phyloP scores from a whole-genome alignment of 1,140 invertebrate species.

The Drosophila guanche region DNA sequence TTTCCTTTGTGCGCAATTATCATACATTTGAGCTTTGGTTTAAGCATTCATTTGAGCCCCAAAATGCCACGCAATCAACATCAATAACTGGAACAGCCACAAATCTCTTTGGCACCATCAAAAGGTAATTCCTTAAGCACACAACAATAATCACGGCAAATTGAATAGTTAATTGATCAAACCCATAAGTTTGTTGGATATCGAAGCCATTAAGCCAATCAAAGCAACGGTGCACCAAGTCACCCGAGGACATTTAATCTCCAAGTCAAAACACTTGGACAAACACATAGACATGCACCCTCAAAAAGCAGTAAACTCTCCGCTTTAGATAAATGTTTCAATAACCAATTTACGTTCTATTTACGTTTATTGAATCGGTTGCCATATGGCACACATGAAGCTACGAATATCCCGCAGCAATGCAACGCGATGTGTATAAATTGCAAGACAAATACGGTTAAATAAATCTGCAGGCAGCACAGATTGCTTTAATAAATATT shows the following conservation, averaged over 20 bases:
- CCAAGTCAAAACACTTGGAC: too few species aligned
- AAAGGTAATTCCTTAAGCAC: background rate
- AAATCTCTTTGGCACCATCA: background rate
- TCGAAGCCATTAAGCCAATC: conserved; percentile 16
- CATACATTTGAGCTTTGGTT: too few species aligned
- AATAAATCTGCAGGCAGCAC: conserved; percentile 65
- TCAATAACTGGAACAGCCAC: too few species aligned
- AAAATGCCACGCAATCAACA: too few species aligned
- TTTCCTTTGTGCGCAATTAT: too few species aligned
- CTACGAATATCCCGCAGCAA: background rate
- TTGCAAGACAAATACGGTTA: conserved; percentile 73
- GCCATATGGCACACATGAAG: conserved; percentile 18
- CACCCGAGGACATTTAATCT: background rate
- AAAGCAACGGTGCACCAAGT: conserved; percentile 7
- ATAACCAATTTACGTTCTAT: conserved; percentile 36
- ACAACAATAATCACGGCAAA: background rate
- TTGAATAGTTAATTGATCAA: conserved; percentile 10
- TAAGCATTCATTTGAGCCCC: too few species aligned
- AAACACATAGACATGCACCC: too few species aligned
- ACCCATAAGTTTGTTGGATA: background rate
- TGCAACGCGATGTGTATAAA: conserved; percentile 43
- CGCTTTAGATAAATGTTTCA: conserved; percentile 23
- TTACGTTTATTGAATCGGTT: conserved; percentile 26
- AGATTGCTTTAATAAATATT: conserved; percentile 81
- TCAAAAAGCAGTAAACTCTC: background rate